phyloP scores from a whole-genome alignment of 1,140 invertebrate species.

The Heliconius eleuchia region DNA sequence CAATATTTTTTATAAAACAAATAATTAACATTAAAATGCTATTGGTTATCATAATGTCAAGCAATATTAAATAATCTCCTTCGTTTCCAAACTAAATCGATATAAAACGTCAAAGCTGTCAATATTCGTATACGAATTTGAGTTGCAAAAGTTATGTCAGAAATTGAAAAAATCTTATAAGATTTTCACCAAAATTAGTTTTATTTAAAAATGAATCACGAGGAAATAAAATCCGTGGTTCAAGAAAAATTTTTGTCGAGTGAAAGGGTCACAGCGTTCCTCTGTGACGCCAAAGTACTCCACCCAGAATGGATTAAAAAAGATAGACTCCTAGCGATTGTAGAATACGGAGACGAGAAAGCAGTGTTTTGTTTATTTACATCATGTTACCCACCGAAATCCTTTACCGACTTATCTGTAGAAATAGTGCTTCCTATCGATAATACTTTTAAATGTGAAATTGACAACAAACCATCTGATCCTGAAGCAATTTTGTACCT shows the following conservation, averaged over 20 bases:
- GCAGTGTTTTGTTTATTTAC: slow-evolving; percentile 77
- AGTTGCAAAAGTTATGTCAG: slow-evolving; percentile 35
- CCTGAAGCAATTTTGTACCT: slow-evolving; percentile 76
- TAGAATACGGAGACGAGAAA: slow-evolving; percentile 77
- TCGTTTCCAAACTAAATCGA: slow-evolving; percentile 24
- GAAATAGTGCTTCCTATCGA: slow-evolving; percentile 89
- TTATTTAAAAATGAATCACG: slow-evolving; percentile 68
- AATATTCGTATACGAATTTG: slow-evolving; percentile 36
- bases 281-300: slow-evolving; percentile 74
- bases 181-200: slow-evolving; percentile 6
- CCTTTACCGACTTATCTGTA: slow-evolving; percentile 86
- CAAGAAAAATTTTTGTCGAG: slow-evolving; percentile 85
- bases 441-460: slow-evolving; percentile 88
- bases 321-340: slow-evolving; percentile 75
- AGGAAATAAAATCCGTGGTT: slow-evolving; percentile 76
- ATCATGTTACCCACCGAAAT: slow-evolving; percentile 82
- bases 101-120: slow-evolving; percentile 32
- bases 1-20: neutral
- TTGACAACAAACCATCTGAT: slow-evolving; percentile 80
- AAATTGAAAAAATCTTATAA: slow-evolving; percentile 25
- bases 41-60: neutral
- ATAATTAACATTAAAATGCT: neutral
- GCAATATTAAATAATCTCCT: neutral
- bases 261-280: slow-evolving; percentile 80
- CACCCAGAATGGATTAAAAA: slow-evolving; percentile 73